phyloP scores from a whole-genome alignment of 2,797 vertebrate genomes.

The Chiloscyllium punctatum region DNA sequence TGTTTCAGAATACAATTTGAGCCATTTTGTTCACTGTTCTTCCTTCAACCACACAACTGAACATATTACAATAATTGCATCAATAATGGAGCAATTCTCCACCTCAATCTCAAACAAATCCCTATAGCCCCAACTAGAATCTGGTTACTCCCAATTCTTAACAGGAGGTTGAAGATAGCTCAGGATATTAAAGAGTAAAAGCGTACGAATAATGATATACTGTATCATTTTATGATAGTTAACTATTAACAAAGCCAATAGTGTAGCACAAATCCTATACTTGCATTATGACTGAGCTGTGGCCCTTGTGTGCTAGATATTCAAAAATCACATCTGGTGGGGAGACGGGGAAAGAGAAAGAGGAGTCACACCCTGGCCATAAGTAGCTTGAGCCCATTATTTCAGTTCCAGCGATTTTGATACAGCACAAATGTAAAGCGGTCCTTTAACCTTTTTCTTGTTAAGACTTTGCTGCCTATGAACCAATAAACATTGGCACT shows the following conservation, averaged over 20 bases:
- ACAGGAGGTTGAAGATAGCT: not conserved
- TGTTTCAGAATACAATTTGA: not conserved
- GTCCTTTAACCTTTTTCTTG: not conserved
- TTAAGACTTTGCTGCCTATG: not conserved
- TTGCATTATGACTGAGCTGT: not conserved
- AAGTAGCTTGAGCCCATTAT: not conserved
- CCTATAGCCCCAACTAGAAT: not conserved
- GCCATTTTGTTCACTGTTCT: not conserved
- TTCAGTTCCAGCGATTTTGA: conserved; percentile 1
- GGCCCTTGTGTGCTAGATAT: not conserved
- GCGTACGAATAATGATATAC: not conserved
- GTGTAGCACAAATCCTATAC: not conserved
- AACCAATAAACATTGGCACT: not conserved
- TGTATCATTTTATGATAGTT: not conserved
- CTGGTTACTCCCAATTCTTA: not conserved
- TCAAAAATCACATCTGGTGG: not conserved
- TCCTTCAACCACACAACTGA: not conserved
- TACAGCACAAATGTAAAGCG: not conserved
- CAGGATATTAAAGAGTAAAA: not conserved
- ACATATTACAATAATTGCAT: not conserved
- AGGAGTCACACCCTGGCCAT: not conserved
- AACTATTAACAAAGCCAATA: not conserved
- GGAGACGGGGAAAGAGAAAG: not conserved
- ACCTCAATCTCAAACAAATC: not conserved
- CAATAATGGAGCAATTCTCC: not conserved